Evolutionary conservation across 2,797 vertebrate species (phyloP).

Genomic region (Aplochiton taeniatus): DNA sequence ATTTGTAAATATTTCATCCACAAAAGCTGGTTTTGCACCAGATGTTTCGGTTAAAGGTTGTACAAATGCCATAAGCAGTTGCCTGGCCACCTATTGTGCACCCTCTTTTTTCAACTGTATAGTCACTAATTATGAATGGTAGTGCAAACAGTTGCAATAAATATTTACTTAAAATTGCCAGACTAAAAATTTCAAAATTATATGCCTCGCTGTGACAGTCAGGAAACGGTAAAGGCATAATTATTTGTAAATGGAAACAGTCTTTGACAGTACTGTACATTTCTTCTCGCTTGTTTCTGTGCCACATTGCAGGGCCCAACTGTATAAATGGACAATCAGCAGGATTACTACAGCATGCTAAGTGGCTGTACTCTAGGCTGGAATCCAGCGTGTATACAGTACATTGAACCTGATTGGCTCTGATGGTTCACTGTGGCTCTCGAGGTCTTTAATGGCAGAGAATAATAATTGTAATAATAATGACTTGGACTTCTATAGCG

Average conservation of each 20-base stretch:
- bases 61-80: constrained; percentile 66
- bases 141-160: constrained; percentile 31
- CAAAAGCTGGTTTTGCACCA: neutral
- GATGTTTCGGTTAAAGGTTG: constrained; percentile 55
- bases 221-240: constrained; percentile 15
- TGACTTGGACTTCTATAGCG: no score
- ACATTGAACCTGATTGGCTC: constrained; percentile 41
- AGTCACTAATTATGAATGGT: constrained; percentile 37
- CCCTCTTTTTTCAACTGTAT: constrained; percentile 15
- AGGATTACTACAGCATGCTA: constrained; percentile 25
- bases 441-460: constrained; percentile 46
- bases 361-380: constrained; percentile 28
- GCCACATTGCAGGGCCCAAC: constrained; percentile 20
- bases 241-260: constrained; percentile 12
- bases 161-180: constrained; percentile 17
- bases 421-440: constrained; percentile 36
- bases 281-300: neutral
- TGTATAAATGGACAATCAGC: constrained; percentile 24
- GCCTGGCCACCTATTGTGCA: constrained; percentile 42
- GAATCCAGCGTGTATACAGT: constrained; percentile 44
- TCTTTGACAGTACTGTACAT: constrained; percentile 18
- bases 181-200: constrained; percentile 5
- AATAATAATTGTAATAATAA: no score
- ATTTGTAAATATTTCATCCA: neutral
- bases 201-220: constrained; percentile 22